Conservation (phyloP, 2,797 vertebrate genomes). For the Okamejei kenojei region DNA sequence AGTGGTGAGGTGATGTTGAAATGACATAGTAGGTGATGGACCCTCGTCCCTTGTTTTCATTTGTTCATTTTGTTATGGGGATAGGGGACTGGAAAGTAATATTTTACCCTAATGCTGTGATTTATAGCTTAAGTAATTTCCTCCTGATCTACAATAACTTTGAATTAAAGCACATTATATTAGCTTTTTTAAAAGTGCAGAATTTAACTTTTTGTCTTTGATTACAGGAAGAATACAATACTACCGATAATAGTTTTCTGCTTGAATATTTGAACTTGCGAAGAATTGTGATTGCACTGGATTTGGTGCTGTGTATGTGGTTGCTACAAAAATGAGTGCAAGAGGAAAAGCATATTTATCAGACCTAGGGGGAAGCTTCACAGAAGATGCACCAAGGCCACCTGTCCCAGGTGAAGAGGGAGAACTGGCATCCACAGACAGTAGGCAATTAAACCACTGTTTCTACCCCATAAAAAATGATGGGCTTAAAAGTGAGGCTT, state of each 20-base stretch:
- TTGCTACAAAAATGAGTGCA: conserved; percentile 79
- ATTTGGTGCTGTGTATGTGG: conserved; percentile 54
- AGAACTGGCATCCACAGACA: conserved; percentile 74
- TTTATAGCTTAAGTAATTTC: not conserved
- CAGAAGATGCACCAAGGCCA: conserved; percentile 91
- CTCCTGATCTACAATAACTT: not conserved
- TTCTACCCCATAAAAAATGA: conserved; percentile 72
- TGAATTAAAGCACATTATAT: not conserved
- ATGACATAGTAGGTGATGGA: not conserved
- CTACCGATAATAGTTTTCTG: not conserved
- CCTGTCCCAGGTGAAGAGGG: conserved; percentile 95
- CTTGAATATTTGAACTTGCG: conserved; percentile 34
- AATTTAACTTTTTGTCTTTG: not conserved
- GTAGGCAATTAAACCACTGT: conserved; percentile 61
- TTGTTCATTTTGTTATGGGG: not conserved
- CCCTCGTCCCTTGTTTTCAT: not conserved
- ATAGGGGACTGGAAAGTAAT: not conserved
- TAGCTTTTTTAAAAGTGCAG: not conserved
- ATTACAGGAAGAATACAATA: conserved; percentile 46
- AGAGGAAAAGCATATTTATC: conserved; percentile 76
- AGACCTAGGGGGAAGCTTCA: conserved; percentile 87
- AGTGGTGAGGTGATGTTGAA: not conserved
- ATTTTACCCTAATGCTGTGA: not conserved
- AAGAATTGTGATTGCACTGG: conserved; percentile 54
- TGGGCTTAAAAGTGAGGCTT: conserved; percentile 70